These are phyloP conservation scores for Premnoplex brunnescens DNA, from an alignment of 2,797 vertebrate genomes.

Conservation along the genomic window DNA sequence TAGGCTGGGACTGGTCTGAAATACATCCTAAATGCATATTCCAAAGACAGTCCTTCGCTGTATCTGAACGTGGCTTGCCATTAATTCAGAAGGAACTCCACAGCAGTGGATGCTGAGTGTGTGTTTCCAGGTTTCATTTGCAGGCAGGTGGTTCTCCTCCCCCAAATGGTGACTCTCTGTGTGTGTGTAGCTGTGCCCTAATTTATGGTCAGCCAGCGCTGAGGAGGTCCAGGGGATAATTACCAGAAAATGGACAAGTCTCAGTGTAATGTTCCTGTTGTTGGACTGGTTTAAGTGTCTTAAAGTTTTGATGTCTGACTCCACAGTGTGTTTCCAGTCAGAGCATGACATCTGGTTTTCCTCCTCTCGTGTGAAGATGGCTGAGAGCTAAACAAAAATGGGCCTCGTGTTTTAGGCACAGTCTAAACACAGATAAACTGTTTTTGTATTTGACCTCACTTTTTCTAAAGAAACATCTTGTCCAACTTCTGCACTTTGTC, in stretches of 20 bases:
- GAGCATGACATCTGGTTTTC: constrained; percentile 20
- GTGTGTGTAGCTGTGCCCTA: background rate
- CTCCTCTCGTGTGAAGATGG: background rate
- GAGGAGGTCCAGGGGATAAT: constrained; percentile 19
- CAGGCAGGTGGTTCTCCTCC: constrained; percentile 10
- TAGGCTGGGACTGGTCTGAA: background rate
- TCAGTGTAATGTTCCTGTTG: background rate
- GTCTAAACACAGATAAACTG: constrained; percentile 39
- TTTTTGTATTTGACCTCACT: background rate
- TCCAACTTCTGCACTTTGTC: background rate
- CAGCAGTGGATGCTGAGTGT: rapidly evolving
- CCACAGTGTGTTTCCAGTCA: background rate
- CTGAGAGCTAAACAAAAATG: constrained; percentile 30
- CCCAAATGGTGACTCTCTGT: background rate
- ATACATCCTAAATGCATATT: background rate
- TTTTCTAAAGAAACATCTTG: background rate
- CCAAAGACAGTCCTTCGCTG: background rate
- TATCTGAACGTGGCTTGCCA: background rate
- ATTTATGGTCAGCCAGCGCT: background rate
- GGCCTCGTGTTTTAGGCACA: background rate
- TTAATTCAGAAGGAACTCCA: background rate
- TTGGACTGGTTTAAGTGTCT: background rate
- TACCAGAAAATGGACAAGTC: background rate
- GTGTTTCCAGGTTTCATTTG: background rate
- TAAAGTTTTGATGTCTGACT: background rate